These are phyloP conservation scores for Matsumurasca onukii DNA, from an alignment of 1,140 invertebrate species.

Conservation along the genomic window DNA sequence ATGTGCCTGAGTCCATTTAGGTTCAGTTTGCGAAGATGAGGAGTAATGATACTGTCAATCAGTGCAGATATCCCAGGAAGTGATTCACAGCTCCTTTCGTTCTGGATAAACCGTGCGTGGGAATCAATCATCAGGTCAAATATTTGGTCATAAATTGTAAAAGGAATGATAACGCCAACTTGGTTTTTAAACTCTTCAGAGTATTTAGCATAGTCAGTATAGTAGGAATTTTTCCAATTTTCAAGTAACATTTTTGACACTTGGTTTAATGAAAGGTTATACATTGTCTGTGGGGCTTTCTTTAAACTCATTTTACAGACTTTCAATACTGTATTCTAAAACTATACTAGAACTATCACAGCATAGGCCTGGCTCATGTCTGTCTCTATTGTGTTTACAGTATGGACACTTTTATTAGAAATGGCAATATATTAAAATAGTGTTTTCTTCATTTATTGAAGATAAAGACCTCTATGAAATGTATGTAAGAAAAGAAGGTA, in stretches of 20 bases:
- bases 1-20: slow-evolving; percentile 14
- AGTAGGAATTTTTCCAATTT: neutral
- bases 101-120: slow-evolving; percentile 2
- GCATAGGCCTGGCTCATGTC: too few species aligned
- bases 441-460: too few species aligned
- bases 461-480: too few species aligned
- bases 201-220: neutral
- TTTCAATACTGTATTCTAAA: neutral
- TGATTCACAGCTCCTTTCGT: neutral
- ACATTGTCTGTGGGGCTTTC: neutral
- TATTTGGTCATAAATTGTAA: slow-evolving; percentile 6
- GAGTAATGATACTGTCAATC: slow-evolving; percentile 7
- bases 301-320: neutral
- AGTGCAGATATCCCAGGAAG: neutral
- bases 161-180: neutral
- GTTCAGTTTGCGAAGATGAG: slow-evolving; percentile 7
- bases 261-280: neutral
- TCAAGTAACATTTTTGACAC: neutral
- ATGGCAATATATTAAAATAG: too few species aligned
- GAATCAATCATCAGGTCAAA: neutral
- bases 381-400: too few species aligned
- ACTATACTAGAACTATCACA: neutral
- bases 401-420: too few species aligned
- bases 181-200: neutral
- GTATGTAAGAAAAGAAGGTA: too few species aligned